phyloP scores from a whole-genome alignment of 2,888 invertebrate species.

The Sympetrum striolatum region DNA sequence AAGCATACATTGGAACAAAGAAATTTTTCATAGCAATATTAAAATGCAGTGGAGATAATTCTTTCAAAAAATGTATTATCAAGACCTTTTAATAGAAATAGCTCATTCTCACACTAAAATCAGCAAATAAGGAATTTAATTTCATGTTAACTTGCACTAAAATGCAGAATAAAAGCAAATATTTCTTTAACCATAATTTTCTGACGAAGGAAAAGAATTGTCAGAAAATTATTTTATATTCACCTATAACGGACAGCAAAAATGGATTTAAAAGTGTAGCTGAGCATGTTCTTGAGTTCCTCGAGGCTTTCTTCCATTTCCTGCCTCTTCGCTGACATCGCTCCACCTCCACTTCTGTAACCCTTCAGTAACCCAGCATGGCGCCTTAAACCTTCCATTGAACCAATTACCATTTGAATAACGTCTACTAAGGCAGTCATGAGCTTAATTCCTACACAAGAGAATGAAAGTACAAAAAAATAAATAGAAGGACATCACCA shows the following conservation, averaged over 20 bases:
- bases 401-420: slow-evolving; percentile 64
- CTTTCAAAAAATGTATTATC: too few species aligned
- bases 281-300: slow-evolving; percentile 67
- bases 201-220: too few species aligned
- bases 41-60: too few species aligned
- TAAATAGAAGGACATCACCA: not conserved
- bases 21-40: too few species aligned
- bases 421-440: slow-evolving; percentile 71
- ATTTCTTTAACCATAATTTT: too few species aligned
- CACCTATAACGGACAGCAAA: slow-evolving; percentile 69
- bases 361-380: slow-evolving; percentile 64
- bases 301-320: slow-evolving; percentile 68
- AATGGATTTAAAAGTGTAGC: slow-evolving; percentile 69
- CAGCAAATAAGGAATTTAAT: not conserved
- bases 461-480: not conserved
- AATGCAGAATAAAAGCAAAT: too few species aligned
- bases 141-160: not conserved
- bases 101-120: too few species aligned
- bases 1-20: too few species aligned
- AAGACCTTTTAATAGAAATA: too few species aligned
- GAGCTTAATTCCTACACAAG: slow-evolving; percentile 64
- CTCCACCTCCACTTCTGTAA: slow-evolving; percentile 62
- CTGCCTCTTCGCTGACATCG: slow-evolving; percentile 62
- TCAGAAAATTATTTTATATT: not conserved
- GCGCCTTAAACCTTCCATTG: slow-evolving; percentile 65